These are phyloP conservation scores for Nomada ruficornis DNA, from an alignment of 2,888 invertebrate species.

Conservation along the genomic window DNA sequence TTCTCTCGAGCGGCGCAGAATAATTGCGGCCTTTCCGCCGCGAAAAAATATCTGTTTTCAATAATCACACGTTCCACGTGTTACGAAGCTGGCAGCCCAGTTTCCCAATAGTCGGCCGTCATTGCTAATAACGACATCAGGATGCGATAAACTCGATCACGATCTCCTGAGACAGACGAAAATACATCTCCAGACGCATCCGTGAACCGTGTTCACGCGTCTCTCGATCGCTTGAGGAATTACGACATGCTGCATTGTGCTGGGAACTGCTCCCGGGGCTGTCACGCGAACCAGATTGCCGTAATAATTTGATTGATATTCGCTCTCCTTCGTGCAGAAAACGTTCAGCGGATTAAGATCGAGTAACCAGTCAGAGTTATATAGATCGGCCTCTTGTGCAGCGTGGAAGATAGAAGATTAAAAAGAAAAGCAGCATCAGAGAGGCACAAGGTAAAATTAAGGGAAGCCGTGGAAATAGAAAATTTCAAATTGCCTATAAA, in stretches of 20 bases:
- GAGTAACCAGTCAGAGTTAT: background rate
- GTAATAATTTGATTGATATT: constrained; percentile 72
- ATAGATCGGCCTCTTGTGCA: background rate
- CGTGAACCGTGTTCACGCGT: constrained; percentile 49
- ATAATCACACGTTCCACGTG: constrained; percentile 20
- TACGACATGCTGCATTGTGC: constrained; percentile 57
- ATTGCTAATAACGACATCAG: constrained; percentile 28
- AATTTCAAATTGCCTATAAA: no score
- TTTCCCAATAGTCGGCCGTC: constrained; percentile 30
- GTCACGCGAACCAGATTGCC: constrained; percentile 62
- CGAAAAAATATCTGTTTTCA: constrained; percentile 27
- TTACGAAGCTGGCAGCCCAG: constrained; percentile 8
- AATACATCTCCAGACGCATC: constrained; percentile 37
- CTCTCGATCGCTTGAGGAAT: constrained; percentile 37
- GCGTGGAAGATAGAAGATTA: background rate
- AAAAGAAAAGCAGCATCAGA: background rate
- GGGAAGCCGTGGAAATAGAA: background rate
- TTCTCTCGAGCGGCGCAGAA: background rate
- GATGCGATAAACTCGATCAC: constrained; percentile 9
- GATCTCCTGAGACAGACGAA: constrained; percentile 1
- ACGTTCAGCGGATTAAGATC: constrained; percentile 42
- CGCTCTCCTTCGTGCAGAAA: constrained; percentile 45
- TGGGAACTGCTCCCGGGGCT: constrained; percentile 40
- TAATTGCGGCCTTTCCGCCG: background rate
- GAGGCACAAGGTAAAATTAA: background rate